Base-by-base conservation (phyloP, 2,797 vertebrate species). In the Buceros bicornis region DNA sequence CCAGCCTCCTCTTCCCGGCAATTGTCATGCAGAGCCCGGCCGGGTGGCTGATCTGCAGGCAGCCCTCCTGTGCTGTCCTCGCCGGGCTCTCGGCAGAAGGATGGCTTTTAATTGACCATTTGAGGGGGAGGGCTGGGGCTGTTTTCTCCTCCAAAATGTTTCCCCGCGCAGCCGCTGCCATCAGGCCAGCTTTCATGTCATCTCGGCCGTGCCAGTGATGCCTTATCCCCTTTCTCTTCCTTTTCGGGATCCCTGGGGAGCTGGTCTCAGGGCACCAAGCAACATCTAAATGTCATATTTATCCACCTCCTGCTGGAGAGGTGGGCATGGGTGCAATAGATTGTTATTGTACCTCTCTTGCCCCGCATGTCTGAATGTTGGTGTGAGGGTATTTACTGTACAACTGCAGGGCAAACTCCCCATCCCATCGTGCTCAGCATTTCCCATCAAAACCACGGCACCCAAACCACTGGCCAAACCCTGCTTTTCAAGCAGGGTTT, bases 21-120 rank as follows among this genome's bases (percentile, higher is more conserved):
- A 98, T 98, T 98, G 98, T 98, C 98, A 98, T 98, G 98, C 98
- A 98, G 98, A 98, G 97, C 97, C 93, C 85, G 92, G 97, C 95
- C 67, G 86, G 96, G 97, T 13, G 53, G 96, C 97, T 66, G 92
- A 76, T 96, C 96, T 93, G 95, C 95, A 93, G 62, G 48, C 90
- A 69, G 95, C 95, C 95, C 90, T 90, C 95, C 86, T 97, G 93
- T 97, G 97, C 96, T 82, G 95, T 96, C 97, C 90, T 92, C 29
- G 25, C 79, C 82, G 6, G 28, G 90, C 86, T 85, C 97, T 93
- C 50, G 67, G 96, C 98, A 95, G 95, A 96, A 97, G 97, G 98
- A 98, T 96, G 97, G 97, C 94, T 95, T 95, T 97, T 98, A 98
- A 98, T 97, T 97, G 98, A 98, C 97, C 95, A 62, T 95, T 95